phyloP scores from a whole-genome alignment of 2,888 invertebrate genomes.

The Ernsta delagoae region DNA sequence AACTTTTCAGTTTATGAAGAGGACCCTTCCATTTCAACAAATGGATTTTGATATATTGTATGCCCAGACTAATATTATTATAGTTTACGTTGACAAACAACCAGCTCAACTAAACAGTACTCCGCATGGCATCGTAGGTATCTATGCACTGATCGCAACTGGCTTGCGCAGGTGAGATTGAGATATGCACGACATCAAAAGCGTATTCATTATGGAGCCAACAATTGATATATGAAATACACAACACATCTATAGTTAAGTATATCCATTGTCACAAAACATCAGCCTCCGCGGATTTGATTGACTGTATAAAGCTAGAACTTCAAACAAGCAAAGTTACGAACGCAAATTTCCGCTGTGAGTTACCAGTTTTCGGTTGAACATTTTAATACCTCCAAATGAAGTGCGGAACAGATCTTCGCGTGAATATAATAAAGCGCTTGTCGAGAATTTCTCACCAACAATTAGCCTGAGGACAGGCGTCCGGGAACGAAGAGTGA shows the following conservation, averaged over 20 bases:
- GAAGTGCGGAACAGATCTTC: constrained; percentile 23
- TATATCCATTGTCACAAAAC: constrained; percentile 25
- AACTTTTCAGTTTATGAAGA: too few relatives aligned
- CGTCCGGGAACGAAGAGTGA: constrained; percentile 58
- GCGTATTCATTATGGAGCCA: constrained; percentile 35
- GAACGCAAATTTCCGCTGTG: constrained; percentile 27
- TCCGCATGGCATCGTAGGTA: constrained; percentile 21
- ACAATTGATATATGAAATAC: constrained; percentile 35
- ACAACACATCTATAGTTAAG: constrained; percentile 14
- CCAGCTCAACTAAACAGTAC: constrained; percentile 24
- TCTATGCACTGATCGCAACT: constrained; percentile 32
- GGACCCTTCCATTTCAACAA: too few relatives aligned
- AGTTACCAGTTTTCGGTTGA: constrained; percentile 6
- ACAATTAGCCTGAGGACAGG: constrained; percentile 56
- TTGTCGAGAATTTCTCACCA: constrained; percentile 40
- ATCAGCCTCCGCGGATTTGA: constrained; percentile 23
- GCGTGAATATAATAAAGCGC: constrained; percentile 28
- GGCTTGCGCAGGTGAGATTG: constrained; percentile 28
- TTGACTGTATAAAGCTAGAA: constrained; percentile 31
- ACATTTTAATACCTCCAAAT: constrained; percentile 27
- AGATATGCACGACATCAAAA: constrained; percentile 22
- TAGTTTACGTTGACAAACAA: constrained; percentile 31
- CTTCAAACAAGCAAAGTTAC: constrained; percentile 26
- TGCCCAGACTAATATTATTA: constrained; percentile 6
- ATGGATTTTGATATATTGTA: too few relatives aligned